A percentile compares a stretch with the other conserved stretches of the same genome.
Conservation (phyloP, 2,888 invertebrate genomes). For the Glaucopsyche alexis region DNA sequence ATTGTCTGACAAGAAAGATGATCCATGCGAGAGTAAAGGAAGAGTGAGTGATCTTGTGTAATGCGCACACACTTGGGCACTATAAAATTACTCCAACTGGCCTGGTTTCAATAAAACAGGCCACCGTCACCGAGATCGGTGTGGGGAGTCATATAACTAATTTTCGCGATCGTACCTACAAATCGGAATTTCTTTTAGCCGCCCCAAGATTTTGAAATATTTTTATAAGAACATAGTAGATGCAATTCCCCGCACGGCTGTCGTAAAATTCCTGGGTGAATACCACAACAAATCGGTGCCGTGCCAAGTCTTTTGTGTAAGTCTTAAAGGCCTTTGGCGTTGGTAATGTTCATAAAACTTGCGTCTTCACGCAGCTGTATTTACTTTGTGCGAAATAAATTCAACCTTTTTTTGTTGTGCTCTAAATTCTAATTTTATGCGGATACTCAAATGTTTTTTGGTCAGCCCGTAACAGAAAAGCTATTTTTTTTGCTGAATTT, state of each 20-base stretch:
- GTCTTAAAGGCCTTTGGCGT: conserved; percentile 29
- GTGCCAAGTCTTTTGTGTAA: conserved; percentile 32
- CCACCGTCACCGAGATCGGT: too few relatives aligned
- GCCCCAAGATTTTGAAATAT: conserved; percentile 13
- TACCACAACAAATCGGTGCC: conserved; percentile 31
- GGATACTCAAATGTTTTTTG: background rate
- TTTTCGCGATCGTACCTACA: background rate
- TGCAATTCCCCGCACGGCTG: conserved; percentile 29
- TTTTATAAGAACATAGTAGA: conserved; percentile 24
- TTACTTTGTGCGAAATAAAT: conserved; percentile 25
- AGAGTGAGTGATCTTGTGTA: too few relatives aligned
- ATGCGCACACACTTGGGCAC: too few relatives aligned
- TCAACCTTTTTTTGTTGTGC: conserved; percentile 10
- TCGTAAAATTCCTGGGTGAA: conserved; percentile 29
- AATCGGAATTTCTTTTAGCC: background rate
- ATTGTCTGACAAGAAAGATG: too few relatives aligned
- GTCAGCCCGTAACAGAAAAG: background rate
- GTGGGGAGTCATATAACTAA: background rate
- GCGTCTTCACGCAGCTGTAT: conserved; percentile 29
- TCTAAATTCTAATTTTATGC: background rate
- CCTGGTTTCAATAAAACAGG: too few relatives aligned
- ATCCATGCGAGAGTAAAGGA: too few relatives aligned
- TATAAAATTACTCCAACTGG: too few relatives aligned
- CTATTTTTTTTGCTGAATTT: background rate
- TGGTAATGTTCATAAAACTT: conserved; percentile 27